Percentiles rank a stretch among this genome's conserved stretches.
phyloP scores from a whole-genome alignment of 2,113 vertebrate genomes.

The Heterocephalus glaber region DNA sequence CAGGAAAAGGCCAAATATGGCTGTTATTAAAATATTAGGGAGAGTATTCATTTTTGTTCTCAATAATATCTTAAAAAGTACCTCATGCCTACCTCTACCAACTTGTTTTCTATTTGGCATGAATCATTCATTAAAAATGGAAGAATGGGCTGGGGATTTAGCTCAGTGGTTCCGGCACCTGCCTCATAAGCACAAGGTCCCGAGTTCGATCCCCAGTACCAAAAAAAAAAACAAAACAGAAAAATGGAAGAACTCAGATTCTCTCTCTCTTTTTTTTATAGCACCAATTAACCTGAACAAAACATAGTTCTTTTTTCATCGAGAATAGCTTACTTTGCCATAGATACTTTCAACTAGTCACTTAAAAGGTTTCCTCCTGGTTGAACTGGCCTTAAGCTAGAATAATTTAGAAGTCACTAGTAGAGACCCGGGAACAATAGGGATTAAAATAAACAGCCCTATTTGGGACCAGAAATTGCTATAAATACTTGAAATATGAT shows the following conservation, averaged over 20 bases:
- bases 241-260: not conserved
- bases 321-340: not conserved
- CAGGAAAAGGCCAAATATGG: not conserved
- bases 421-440: not conserved
- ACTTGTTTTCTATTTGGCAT: not conserved
- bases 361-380: not conserved
- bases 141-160: no score
- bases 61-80: not conserved
- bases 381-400: not conserved
- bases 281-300: not conserved
- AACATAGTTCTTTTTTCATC: not conserved
- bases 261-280: not conserved
- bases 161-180: no score
- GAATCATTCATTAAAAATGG: not conserved
- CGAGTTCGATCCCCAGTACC: no score
- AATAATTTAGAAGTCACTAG: not conserved
- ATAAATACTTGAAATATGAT: not conserved
- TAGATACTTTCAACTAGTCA: not conserved
- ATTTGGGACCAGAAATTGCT: not conserved
- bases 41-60: not conserved
- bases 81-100: not conserved
- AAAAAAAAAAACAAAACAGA: no score
- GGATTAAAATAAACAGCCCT: not conserved
- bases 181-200: no score
- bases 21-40: not conserved